phyloP scores from a whole-genome alignment of 2,113 vertebrate species.

The Peromyscus polionotus region DNA sequence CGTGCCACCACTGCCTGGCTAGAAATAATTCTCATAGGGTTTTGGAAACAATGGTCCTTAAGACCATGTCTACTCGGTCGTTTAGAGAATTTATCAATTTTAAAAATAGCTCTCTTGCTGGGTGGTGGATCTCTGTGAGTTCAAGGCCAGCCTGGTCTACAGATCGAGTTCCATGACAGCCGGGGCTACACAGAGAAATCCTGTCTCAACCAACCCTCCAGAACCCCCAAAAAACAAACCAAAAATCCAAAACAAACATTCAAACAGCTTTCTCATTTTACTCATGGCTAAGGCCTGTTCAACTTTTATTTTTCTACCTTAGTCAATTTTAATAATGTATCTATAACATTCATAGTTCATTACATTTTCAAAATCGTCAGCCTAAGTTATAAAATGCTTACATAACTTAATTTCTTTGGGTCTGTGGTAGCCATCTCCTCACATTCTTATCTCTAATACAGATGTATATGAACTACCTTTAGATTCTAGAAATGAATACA shows the following conservation, averaged over 20 bases:
- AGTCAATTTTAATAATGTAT: not conserved
- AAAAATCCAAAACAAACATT: too few species aligned
- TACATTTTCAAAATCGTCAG: conserved; percentile 42
- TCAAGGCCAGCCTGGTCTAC: not conserved
- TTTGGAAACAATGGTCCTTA: not conserved
- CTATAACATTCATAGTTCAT: conserved; percentile 4
- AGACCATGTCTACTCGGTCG: not conserved
- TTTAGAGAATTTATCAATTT: not conserved
- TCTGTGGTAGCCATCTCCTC: not conserved
- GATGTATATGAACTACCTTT: not conserved
- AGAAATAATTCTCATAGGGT: not conserved
- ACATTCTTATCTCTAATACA: not conserved
- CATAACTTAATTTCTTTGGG: not conserved
- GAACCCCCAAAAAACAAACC: too few species aligned
- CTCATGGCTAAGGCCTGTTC: not conserved
- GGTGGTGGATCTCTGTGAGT: not conserved
- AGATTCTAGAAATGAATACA: conserved; percentile 6
- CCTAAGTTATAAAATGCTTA: conserved; percentile 3
- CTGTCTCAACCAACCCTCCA: too few species aligned
- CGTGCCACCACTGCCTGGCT: too few species aligned
- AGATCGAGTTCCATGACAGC: not conserved
- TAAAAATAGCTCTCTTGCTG: not conserved
- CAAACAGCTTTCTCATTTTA: conserved; percentile 9
- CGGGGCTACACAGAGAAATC: not conserved
- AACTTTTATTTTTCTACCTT: conserved; percentile 6